phyloP scores from a whole-genome alignment of 1,140 invertebrate genomes.

The Pectinophora gossypiella region DNA sequence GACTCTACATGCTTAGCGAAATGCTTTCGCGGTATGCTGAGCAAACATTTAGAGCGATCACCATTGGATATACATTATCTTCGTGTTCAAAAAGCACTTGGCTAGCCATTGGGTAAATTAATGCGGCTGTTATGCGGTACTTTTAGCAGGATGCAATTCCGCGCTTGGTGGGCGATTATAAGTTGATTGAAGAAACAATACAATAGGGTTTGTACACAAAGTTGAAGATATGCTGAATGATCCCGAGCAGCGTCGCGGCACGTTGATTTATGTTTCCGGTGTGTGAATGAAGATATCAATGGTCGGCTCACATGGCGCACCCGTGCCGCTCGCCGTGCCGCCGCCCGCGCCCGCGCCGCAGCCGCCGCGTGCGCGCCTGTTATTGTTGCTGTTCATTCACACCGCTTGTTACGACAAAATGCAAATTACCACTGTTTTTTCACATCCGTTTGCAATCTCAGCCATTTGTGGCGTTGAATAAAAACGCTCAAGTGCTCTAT shows the following conservation, averaged over 20 bases:
- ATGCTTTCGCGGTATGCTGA: slow-evolving; percentile 1
- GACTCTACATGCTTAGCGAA: neutral
- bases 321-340: no score
- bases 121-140: neutral
- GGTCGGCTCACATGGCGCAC: slow-evolving; percentile 36
- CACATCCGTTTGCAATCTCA: slow-evolving; percentile 19
- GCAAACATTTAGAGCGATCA: slow-evolving; percentile 3
- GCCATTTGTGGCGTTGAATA: neutral
- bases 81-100: neutral
- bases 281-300: slow-evolving; percentile 66
- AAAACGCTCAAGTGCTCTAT: neutral
- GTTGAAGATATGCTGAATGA: slow-evolving; percentile 16
- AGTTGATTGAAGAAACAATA: no score
- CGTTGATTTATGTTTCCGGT: slow-evolving; percentile 68
- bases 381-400: slow-evolving; percentile 59
- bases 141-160: neutral
- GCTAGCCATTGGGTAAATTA: neutral
- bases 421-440: slow-evolving; percentile 31
- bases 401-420: slow-evolving; percentile 28
- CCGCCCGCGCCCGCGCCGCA: no score
- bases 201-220: neutral
- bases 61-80: slow-evolving; percentile 5
- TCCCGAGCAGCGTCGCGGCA: slow-evolving; percentile 29
- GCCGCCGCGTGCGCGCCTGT: neutral
- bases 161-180: no score